Conservation (phyloP, 53 echinoderm and acorn worm genomes). For the Zoroaster sp. region DNA sequence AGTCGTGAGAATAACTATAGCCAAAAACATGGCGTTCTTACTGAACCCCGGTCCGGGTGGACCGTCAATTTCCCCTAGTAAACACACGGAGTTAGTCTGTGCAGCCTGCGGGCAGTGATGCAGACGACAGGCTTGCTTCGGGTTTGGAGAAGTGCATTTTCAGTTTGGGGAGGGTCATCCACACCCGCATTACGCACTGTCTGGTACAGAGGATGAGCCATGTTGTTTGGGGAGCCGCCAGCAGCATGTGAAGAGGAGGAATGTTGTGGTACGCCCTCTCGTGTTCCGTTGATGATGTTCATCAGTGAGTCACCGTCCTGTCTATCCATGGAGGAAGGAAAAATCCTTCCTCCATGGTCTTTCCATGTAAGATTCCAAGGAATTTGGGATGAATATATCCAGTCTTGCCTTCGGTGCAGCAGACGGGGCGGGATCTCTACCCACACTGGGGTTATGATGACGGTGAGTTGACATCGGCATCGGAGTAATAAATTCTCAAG, state of each 20-base stretch:
- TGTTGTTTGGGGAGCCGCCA: neutral
- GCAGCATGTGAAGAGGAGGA: neutral
- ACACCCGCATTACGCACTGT: neutral
- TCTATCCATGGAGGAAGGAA: too few relatives aligned
- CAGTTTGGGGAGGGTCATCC: neutral
- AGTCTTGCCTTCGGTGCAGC: neutral
- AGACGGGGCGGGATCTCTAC: neutral
- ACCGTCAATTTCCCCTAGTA: constrained; percentile 11
- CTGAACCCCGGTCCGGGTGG: constrained; percentile 8
- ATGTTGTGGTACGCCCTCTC: neutral
- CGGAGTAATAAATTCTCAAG: neutral
- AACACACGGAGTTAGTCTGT: neutral
- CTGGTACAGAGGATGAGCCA: constrained; percentile 4
- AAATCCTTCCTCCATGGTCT: too few relatives aligned
- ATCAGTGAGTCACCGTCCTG: neutral
- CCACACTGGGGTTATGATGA: neutral
- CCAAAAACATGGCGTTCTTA: constrained; percentile 18
- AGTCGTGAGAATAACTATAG: constrained; percentile 22
- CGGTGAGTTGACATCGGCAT: constrained; percentile 7
- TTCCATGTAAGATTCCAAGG: neutral
- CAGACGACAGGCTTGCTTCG: neutral
- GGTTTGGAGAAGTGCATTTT: neutral
- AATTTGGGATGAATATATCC: constrained; percentile 12
- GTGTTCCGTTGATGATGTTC: neutral
- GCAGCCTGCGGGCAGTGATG: neutral